Base-by-base conservation (phyloP, 2,113 vertebrate genomes). In the Podarcis cretensis region DNA sequence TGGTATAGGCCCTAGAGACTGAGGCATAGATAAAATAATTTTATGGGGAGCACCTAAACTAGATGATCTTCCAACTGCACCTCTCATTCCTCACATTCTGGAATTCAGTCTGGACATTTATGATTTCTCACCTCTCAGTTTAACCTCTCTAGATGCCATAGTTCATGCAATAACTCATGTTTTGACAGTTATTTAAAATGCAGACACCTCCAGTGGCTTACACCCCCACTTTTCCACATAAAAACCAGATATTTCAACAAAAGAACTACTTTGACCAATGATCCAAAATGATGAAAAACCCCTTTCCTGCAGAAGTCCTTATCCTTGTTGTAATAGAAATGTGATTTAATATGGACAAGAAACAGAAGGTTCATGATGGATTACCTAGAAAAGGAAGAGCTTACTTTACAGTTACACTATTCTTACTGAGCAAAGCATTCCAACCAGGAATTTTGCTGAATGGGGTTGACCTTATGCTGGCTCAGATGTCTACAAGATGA, bases 141-240 rank as follows among this genome's bases (percentile, higher is more conserved):
- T 84, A 8, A 69, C 77, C 10, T 92, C 40, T 6, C 78, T 80
- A 75, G 63, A 71, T 27, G 75, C 65, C 63, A 20, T 30, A 74
- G 48, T 3, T 93, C 40, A 86, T 9, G 25, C 27, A 90, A 89
- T 40, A 89, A 89, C 21, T 76, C 88, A 90, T 57, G 78, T 1
- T 18, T 57, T 82, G 5, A n/a, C 86, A 89, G 79, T n/a, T 25
- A 80, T 57, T 54, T 37, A 66, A 69, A 76, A 87, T 88, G 76
- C 27, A 77, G 1, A 66, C 40, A 32, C 30, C 81, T 43, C 27
- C 87, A 9, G 54, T 86, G 68, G 63, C 32, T 83, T 25, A 89
- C 0, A 2, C 18, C 88, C 87, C 27, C 88, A n/a, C 63, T 82
- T 80, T 88, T 30, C 2, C 71, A 81, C 18, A 74, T 16, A 43